A percentile compares a stretch with the other conserved stretches of the same genome.
Evolutionary conservation across 2,797 vertebrate genomes (phyloP).

Genomic region (Danio tinwini): DNA sequence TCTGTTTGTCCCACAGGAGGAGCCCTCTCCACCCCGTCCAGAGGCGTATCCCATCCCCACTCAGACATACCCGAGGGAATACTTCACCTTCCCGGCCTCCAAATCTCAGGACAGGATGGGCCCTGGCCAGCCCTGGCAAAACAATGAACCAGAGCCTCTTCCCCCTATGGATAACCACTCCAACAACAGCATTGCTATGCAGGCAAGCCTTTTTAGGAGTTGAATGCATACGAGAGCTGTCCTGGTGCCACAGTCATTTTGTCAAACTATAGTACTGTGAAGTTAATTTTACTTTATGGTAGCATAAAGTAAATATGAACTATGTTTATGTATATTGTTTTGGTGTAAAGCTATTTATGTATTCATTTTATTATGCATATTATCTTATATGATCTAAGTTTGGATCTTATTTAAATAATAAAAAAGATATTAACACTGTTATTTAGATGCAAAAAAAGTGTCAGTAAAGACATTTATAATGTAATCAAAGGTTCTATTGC

Average conservation of each 20-base stretch:
- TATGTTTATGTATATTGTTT: neutral
- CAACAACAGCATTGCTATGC: slow-evolving; percentile 78
- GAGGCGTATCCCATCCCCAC: slow-evolving; percentile 98
- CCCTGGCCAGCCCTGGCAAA: slow-evolving; percentile 85
- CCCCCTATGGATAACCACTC: slow-evolving; percentile 81
- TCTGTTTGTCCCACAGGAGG: slow-evolving; percentile 78
- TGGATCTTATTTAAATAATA: neutral
- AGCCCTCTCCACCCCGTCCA: slow-evolving; percentile 84
- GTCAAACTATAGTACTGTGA: neutral
- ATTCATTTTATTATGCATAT: neutral
- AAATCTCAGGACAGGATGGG: slow-evolving; percentile 91
- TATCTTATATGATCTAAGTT: neutral
- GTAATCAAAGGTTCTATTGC: neutral
- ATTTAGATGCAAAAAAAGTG: neutral
- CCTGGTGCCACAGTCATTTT: neutral
- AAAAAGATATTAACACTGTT: neutral
- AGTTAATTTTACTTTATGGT: neutral
- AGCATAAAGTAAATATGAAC: neutral
- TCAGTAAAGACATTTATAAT: neutral
- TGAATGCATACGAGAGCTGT: neutral
- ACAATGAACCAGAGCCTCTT: slow-evolving; percentile 80
- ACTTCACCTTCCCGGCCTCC: slow-evolving; percentile 96
- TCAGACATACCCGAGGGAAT: slow-evolving; percentile 94
- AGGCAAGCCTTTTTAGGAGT: slow-evolving; percentile 75
- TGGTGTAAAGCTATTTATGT: neutral